Base-by-base conservation (phyloP, 2,888 invertebrate species). In the Hydrotaea diabolus region DNA sequence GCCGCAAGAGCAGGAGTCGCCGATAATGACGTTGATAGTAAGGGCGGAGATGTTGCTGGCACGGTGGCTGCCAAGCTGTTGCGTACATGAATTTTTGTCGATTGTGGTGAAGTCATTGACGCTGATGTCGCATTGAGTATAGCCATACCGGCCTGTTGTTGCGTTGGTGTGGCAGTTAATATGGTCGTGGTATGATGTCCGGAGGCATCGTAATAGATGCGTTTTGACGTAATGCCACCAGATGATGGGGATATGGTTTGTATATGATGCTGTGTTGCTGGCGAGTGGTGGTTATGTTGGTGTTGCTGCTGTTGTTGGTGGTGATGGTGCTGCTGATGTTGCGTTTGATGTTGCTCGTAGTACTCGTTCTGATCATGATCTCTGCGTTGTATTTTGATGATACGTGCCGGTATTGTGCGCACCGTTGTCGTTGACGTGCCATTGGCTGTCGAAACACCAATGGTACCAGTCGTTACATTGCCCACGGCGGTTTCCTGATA, bases 381-480 rank as follows among this genome's bases (percentile, higher is more conserved):
- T 15, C 91, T 88, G 9, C 91, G 85, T 72, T 91, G 91, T 21
- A 91, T 89, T 80, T 91, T 91, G 13, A 91, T 91, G n/a, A 92
- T 89, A 13, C 92, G 90, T 19, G 90, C 86, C 31, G 87, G 82
- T 59, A 90, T 88, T 31, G 89, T 66, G 23, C 82, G 85, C 21
- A 85, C 69, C 15, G 85, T 74, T 39, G 78, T 86, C 8, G 79
- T 75, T 49, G 80, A 80, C 36, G 85, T 71, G 71, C 77, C 72
- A 77, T 83, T 82, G 7, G 77, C 73, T 15, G 74, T 31, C 1
- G 79, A 71, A 11, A 77, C 82, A 2, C 55, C 31, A 49, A 78
- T 69, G 11, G 79, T 57, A 0, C 69, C 85, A 69, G 0, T 46
- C 7, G 46, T 4, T 55, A 73, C 39, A 62, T 31, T 53, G 3